Evolutionary conservation across 53 echinoderm and acorn worm genomes (phyloP).

Genomic region (Mesocentrotus franciscanus): DNA sequence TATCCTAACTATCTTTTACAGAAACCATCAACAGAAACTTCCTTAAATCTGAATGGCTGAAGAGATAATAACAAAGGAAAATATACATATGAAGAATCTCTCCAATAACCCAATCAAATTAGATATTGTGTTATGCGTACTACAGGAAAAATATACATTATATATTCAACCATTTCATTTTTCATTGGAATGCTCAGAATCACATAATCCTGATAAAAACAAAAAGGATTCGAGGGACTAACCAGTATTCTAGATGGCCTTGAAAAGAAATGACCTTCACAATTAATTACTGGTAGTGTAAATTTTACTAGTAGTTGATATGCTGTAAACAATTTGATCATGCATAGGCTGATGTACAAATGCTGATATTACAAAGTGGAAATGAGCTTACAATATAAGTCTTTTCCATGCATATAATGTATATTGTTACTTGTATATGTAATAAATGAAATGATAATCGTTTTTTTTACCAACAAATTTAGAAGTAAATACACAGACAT

Average conservation of each 20-base stretch:
- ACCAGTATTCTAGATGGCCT: background rate
- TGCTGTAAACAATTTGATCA: background rate
- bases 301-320: background rate
- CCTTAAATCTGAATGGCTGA: background rate
- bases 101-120: background rate
- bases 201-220: constrained; percentile 24
- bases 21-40: background rate
- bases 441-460: background rate
- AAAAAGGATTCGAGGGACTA: background rate
- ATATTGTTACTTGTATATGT: background rate
- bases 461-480: background rate
- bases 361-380: background rate
- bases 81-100: background rate
- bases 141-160: background rate
- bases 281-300: background rate
- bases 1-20: background rate
- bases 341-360: background rate
- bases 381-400: background rate
- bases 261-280: background rate
- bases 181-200: background rate
- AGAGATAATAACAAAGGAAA: background rate
- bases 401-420: background rate
- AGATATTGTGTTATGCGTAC: background rate
- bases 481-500: background rate
- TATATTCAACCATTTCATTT: background rate